These are phyloP conservation scores for Columba janthina DNA, from an alignment of 2,113 vertebrate species.

Conservation along the genomic window DNA sequence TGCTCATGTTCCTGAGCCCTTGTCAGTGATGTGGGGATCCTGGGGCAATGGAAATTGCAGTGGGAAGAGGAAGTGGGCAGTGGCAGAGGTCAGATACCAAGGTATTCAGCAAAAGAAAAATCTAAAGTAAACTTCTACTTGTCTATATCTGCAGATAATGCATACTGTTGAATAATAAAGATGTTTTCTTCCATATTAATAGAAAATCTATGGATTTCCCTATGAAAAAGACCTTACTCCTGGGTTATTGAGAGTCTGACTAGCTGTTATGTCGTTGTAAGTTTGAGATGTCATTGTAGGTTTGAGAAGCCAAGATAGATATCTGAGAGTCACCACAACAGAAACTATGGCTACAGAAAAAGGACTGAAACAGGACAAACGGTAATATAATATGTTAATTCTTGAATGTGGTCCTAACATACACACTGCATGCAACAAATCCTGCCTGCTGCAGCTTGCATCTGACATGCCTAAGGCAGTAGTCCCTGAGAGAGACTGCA, in stretches of 20 bases:
- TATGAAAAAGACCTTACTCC: background rate
- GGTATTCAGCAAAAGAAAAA: background rate
- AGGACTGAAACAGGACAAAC: background rate
- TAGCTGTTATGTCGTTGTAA: background rate
- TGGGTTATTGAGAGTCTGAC: background rate
- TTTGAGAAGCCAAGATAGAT: background rate
- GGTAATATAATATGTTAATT: background rate
- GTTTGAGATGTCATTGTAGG: background rate
- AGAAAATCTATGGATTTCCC: background rate
- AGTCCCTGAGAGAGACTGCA: background rate
- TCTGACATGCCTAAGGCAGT: background rate
- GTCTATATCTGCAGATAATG: background rate
- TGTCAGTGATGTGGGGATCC: background rate
- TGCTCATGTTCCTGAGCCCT: background rate
- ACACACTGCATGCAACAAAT: background rate
- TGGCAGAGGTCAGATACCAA: background rate
- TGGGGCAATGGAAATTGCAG: background rate
- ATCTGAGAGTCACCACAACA: background rate
- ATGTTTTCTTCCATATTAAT: background rate
- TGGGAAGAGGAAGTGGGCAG: fast-evolving
- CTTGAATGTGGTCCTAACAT: background rate
- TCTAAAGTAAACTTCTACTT: background rate
- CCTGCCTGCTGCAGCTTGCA: background rate
- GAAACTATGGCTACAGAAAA: background rate
- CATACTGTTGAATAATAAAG: background rate